Base-by-base conservation (phyloP, 1,140 invertebrate species). In the Drosophila eugracilis region DNA sequence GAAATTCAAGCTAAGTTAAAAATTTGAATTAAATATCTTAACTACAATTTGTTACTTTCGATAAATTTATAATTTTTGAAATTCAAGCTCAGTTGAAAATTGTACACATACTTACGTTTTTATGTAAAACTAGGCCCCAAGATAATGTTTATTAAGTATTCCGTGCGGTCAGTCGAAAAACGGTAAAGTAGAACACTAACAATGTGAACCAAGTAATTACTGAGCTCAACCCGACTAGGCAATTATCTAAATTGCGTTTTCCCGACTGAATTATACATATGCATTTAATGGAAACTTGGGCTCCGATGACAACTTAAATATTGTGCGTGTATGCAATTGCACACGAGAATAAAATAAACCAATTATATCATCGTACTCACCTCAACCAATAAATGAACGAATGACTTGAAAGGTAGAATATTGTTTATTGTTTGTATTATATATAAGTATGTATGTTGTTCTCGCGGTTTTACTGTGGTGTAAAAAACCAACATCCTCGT, bases 301-400 rank as follows among this genome's bases (percentile, higher is more conserved):
- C 55, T 80, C 39, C 69, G 77, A 86, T 86, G 81, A 86, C 81
- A 85, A 86, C 73, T 86, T 85, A 86, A 85, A 75, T 75, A 73
- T 55, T 44, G 36, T 75, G 34, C 58, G 62, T 74, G 70, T 37
- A 45, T 63, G 48, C 57, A 28, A 24, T 58, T 42, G 50, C 36
- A 32, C 39, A 42, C 15, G 26, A 30, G 37, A 36, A 39, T 22
- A 28, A n/a, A n/a, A n/a, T n/a, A n/a, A n/a, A n/a, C n/a, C 34
- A 24, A 47, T 73, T 73, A 26, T 34, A 22, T 12, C 39, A 6
- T 39, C 21, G 3, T n/a, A 55, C n/a, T 14, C n/a, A 44, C 21
- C 24, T 9, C 7, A 22, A 14, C 42, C 42, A 44, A 24, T 14
- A 44, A 44, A n/a, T n/a, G n/a, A n/a, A 22, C 42, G 24, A 44